Base-by-base conservation (phyloP, 2,888 invertebrate species). In the Drosophila demipolita region DNA sequence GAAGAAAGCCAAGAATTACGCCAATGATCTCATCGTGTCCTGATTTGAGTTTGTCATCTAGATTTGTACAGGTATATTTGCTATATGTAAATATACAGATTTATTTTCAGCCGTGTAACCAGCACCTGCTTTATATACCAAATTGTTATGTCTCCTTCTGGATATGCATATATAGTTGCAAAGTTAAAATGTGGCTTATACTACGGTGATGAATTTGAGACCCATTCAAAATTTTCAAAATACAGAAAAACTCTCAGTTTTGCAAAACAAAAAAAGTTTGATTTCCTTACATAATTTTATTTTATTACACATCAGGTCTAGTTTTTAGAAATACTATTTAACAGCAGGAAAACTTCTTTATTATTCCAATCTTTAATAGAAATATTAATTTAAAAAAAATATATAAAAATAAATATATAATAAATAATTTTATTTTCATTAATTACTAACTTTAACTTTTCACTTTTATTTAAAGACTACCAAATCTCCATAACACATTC, bases 11-110 rank as follows among this genome's bases (percentile, higher is more conserved):
- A n/a, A n/a, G 26, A 54, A 38, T 29, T 12, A 8, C 3, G 12
- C 7, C n/a, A 53, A 38, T 20, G 23, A 54, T 9, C 32, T 57
- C 58, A 26, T 45, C 40, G 12, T 45, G 32, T 45, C 45, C 38
- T 20, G 36, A 69, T 55, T 58, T 26, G 5, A 23, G 38, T 59
- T n/a, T 50, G 40, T 67, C 49, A 57, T 57, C 57, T 35, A 55
- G 33, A 38, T 48, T 35, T 53, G 9, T 35, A 15, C 23, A 4
- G 32, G 23, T 49, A n/a, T n/a, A 23, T 17, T 15, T 53, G 29
- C 15, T 4, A 40, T 45, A 9, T 15, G n/a, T 35, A 38, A n/a
- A 32, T 42, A 40, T 5, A 12, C n/a, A 32, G 23, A 35, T 32
- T 15, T 29, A 8, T 38, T 20, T 45, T 3, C 45, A 45, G 12